Evolutionary conservation across 2,797 vertebrate genomes (phyloP).

Genomic region (Vespertilio murinus): DNA sequence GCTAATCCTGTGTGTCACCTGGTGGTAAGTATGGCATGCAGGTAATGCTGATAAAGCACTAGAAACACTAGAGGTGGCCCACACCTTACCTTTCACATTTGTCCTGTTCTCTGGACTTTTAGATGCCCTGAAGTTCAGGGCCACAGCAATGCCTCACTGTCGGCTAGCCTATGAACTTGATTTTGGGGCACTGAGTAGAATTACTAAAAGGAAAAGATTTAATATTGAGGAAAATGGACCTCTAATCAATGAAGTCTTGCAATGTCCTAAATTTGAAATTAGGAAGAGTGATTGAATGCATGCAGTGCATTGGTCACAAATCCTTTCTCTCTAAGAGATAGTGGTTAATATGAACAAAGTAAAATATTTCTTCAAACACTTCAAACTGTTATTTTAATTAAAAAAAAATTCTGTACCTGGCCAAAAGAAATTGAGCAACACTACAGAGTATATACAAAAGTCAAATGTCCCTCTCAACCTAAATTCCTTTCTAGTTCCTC

Average conservation of each 20-base stretch:
- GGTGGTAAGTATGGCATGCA: background rate
- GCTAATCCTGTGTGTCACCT: background rate
- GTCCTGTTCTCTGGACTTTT: background rate
- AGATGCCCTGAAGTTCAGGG: background rate
- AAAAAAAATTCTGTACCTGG: background rate
- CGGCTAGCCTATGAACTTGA: background rate
- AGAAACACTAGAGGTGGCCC: background rate
- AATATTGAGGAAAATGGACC: background rate
- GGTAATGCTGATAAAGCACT: background rate
- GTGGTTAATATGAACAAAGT: slow-evolving; percentile 9
- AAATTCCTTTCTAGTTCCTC: slow-evolving; percentile 1
- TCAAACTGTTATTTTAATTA: slow-evolving; percentile 18
- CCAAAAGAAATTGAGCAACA: slow-evolving; percentile 10
- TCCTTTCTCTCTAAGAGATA: background rate
- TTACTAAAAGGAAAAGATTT: slow-evolving; percentile 1
- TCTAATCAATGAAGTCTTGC: background rate
- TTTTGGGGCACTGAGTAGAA: background rate
- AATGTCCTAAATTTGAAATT: background rate
- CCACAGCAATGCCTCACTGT: background rate
- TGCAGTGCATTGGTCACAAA: background rate
- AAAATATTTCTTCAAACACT: slow-evolving; percentile 10
- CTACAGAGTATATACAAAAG: slow-evolving; percentile 7
- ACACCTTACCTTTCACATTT: background rate
- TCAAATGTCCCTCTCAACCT: background rate
- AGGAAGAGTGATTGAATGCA: background rate